A percentile compares a stretch with the other conserved stretches of the same genome.
Conservation (phyloP, 2,113 vertebrate species). For the Noctilio leporinus region DNA sequence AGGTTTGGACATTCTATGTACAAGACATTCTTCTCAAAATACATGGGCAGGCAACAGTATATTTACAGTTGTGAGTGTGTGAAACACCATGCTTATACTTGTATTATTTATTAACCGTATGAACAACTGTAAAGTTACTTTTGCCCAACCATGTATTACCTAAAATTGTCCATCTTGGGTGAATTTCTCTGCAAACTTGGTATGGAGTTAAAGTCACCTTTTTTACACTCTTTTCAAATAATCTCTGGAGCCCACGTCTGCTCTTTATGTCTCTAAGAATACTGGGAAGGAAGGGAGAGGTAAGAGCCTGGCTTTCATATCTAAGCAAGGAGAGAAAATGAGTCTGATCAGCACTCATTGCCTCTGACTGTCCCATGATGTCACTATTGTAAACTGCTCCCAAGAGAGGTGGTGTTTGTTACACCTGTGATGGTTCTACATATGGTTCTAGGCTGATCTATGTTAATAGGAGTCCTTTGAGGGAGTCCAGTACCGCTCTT, state of each 20-base stretch:
- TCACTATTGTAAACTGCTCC: neutral
- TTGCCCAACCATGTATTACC: neutral
- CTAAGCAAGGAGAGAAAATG: neutral
- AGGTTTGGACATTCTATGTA: neutral
- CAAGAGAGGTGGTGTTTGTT: neutral
- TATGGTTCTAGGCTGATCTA: neutral
- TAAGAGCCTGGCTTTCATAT: neutral
- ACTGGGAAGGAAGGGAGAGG: neutral
- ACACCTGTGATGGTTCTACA: neutral
- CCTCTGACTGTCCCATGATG: neutral
- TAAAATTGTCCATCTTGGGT: neutral
- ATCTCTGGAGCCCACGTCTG: neutral
- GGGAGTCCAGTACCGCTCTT: neutral
- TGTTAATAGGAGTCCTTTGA: neutral
- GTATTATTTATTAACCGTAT: neutral
- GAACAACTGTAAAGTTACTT: no score
- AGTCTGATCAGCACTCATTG: neutral
- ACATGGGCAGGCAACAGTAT: neutral
- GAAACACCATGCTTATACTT: neutral
- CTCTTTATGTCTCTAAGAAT: neutral
- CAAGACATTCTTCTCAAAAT: neutral
- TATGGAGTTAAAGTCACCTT: neutral
- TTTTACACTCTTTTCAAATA: neutral
- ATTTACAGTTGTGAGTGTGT: neutral
- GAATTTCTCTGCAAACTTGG: neutral